Percentiles rank a stretch among this genome's conserved stretches.
These are phyloP conservation scores for Eleginops maclovinus DNA, from an alignment of 2,113 vertebrate species.

Conservation along the genomic window DNA sequence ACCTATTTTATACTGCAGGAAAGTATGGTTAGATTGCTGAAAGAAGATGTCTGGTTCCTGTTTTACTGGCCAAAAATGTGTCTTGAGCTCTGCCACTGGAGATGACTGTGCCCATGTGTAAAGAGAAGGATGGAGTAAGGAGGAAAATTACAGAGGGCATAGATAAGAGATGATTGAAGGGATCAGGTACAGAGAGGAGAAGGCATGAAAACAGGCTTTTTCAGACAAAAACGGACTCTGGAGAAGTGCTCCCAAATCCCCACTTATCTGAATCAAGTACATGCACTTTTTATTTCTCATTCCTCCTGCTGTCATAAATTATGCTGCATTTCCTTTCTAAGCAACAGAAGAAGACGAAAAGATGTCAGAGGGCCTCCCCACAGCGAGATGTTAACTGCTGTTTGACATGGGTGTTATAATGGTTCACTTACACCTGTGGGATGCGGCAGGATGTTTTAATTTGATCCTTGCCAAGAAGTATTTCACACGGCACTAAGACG, in stretches of 20 bases:
- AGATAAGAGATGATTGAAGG: slow-evolving; percentile 22
- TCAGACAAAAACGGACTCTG: slow-evolving; percentile 27
- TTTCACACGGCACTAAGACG: slow-evolving; percentile 17
- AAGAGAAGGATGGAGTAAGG: slow-evolving; percentile 16
- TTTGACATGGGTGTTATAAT: slow-evolving; percentile 57
- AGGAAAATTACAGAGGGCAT: slow-evolving; percentile 10
- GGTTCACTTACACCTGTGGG: slow-evolving; percentile 61
- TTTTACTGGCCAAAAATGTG: background rate
- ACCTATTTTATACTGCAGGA: background rate
- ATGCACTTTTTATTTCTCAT: slow-evolving; percentile 43
- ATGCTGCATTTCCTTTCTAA: slow-evolving; percentile 19
- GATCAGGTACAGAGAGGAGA: slow-evolving; percentile 5
- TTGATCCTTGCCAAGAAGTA: slow-evolving; percentile 38
- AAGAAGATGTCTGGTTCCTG: background rate
- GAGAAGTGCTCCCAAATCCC: slow-evolving; percentile 23
- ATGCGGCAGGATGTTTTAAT: slow-evolving; percentile 56
- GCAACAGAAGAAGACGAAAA: background rate
- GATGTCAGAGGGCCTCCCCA: slow-evolving; percentile 8
- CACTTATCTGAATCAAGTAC: slow-evolving; percentile 40
- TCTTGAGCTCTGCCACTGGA: background rate
- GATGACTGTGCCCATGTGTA: background rate
- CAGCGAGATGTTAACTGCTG: slow-evolving; percentile 28
- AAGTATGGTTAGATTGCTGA: background rate
- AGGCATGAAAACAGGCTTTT: slow-evolving; percentile 22
- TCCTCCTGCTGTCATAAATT: slow-evolving; percentile 40